Base-by-base conservation (phyloP, 2,888 invertebrate genomes). In the Heliconius aoede region DNA sequence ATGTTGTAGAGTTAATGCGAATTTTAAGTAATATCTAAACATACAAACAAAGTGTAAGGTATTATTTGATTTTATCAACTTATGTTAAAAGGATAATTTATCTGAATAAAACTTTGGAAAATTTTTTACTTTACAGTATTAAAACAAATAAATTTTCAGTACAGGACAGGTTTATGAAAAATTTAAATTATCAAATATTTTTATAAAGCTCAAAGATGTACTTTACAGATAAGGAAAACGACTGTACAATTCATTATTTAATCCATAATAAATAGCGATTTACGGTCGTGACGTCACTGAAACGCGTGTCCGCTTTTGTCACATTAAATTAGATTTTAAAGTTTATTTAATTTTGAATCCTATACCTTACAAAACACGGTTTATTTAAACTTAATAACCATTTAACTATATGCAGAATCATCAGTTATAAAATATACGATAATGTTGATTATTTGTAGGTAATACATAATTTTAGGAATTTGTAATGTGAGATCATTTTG, bases 211-310 rank as follows among this genome's bases (percentile, higher is more conserved):
- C 30, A 61, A 60, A 67, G 55, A 60, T 3, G n/a, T 15, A 24
- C 13, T 4, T 46, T 72, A 21, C 36, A 68, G 68, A 74, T 46
- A 78, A 86, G 88, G 85, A 87, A 87, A 88, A 87, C 87, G 85
- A 76, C 85, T 80, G 80, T 82, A 85, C 85, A 85, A 85, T 83
- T 85, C 83, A 86, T 83, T 82, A 79, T 79, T 77, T 79, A 74
- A 77, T 79, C 80, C 80, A 82, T 72, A 79, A 82, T 86, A 86
- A 85, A 86, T 85, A 82, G 76, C 78, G 78, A 81, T 86, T 86
- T 85, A 87, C 78, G 83, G 80, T 80, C 69, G 64, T 87, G 84
- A 85, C 84, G 84, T 86, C 86, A 86, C 58, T 79, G 84, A 84
- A 80, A 79, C 80, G 78, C 73, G 73, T 80, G 80, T 80, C 78